Conservation (phyloP, 2,888 invertebrate species). For the Nymphalis urticae region DNA sequence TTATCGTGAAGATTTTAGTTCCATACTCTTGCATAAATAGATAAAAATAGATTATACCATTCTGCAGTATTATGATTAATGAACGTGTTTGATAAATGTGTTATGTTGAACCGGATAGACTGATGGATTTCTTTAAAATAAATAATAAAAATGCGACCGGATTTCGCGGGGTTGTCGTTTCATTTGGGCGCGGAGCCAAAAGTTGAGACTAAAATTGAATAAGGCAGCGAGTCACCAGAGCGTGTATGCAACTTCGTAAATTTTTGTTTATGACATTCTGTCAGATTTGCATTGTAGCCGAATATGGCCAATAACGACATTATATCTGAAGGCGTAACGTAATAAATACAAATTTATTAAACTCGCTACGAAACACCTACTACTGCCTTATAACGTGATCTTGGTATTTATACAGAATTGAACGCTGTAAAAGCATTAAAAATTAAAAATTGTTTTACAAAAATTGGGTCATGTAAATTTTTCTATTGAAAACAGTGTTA, state of each 20-base stretch:
- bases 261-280: conserved; percentile 39
- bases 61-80: conserved; percentile 2
- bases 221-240: conserved; percentile 32
- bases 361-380: too few species aligned
- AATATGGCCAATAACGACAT: conserved; percentile 7
- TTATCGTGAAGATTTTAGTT: neutral
- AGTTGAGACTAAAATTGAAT: conserved; percentile 42
- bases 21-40: neutral
- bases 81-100: conserved; percentile 5
- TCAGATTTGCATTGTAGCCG: conserved; percentile 29
- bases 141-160: conserved; percentile 28
- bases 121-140: conserved; percentile 21
- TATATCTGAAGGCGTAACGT: neutral
- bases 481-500: too few species aligned
- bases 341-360: too few species aligned
- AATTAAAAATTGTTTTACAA: too few species aligned
- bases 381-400: too few species aligned
- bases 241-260: conserved; percentile 35
- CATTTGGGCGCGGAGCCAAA: conserved; percentile 42
- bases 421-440: too few species aligned
- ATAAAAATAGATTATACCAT: conserved; percentile 1
- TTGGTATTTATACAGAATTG: too few species aligned
- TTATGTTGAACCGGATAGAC: conserved; percentile 14
- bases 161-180: conserved; percentile 36
- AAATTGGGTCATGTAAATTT: too few species aligned